These are phyloP conservation scores for Erynnis tages DNA, from an alignment of 2,888 invertebrate species.

Conservation along the genomic window DNA sequence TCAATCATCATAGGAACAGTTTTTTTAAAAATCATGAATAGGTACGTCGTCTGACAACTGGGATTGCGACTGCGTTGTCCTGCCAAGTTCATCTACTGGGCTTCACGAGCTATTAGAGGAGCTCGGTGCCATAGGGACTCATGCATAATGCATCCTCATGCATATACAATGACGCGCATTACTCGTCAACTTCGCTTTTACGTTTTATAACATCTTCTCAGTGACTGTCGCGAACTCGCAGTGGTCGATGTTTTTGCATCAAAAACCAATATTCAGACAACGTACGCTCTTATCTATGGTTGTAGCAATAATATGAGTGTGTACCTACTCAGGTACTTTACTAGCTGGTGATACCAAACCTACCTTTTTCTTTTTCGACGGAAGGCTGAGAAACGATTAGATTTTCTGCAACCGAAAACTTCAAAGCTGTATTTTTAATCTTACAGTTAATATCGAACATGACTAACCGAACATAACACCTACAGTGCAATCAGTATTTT, in stretches of 20 bases:
- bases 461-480: too few species aligned
- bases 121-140: conserved; percentile 57
- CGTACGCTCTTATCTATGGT: conserved; percentile 3
- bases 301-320: not conserved
- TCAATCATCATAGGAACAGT: too few species aligned
- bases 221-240: conserved; percentile 21
- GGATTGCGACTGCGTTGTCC: conserved; percentile 30
- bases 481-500: too few species aligned
- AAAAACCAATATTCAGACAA: conserved; percentile 24
- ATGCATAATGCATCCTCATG: conserved; percentile 71
- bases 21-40: conserved; percentile 12
- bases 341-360: too few species aligned
- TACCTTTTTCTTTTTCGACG: too few species aligned
- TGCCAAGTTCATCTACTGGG: conserved; percentile 38
- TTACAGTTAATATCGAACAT: too few species aligned
- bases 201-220: conserved; percentile 28
- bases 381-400: too few species aligned
- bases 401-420: too few species aligned
- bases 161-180: conserved; percentile 66
- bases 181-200: conserved; percentile 36
- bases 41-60: conserved; percentile 6
- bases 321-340: not conserved
- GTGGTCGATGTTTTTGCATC: conserved; percentile 21
- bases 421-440: too few species aligned
- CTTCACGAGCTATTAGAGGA: conserved; percentile 55